Evolutionary conservation across 2,113 vertebrate genomes (phyloP).

Genomic region (Prochilodus magdalenae): DNA sequence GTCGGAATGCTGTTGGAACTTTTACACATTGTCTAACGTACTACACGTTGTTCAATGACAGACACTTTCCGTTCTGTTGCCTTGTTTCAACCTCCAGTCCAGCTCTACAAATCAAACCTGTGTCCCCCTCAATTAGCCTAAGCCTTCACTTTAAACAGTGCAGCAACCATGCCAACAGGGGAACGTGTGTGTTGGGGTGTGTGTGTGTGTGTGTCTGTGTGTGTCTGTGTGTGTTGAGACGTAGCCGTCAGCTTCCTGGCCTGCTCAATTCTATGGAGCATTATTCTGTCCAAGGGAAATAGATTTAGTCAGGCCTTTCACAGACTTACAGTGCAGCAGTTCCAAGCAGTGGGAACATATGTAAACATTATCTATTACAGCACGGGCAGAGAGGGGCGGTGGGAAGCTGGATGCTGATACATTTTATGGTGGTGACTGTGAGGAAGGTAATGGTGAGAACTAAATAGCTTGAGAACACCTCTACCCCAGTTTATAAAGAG

Average conservation of each 20-base stretch:
- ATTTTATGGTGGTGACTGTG: conserved; percentile 76
- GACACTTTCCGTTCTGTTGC: conserved; percentile 10
- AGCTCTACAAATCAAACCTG: conserved; percentile 36
- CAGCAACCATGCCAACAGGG: conserved; percentile 13
- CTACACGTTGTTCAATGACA: neutral
- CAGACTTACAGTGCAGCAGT: conserved; percentile 95
- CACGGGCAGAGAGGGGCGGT: conserved; percentile 90
- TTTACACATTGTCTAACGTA: neutral
- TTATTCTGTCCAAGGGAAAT: conserved; percentile 90
- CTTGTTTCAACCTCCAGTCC: conserved; percentile 8
- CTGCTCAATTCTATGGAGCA: conserved; percentile 88
- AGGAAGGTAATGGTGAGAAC: conserved; percentile 68
- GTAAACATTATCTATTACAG: conserved; percentile 94
- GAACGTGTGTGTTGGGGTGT: conserved; percentile 1
- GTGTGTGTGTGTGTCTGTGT: too few relatives aligned
- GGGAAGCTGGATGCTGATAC: conserved; percentile 86
- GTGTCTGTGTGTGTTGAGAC: conserved; percentile 51
- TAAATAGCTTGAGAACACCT: conserved; percentile 4
- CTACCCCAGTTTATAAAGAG: neutral
- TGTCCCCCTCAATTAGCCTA: conserved; percentile 23
- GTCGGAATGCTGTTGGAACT: neutral
- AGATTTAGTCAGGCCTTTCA: conserved; percentile 97
- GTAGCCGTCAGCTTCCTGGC: conserved; percentile 83
- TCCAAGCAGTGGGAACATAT: conserved; percentile 91
- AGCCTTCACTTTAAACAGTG: conserved; percentile 26